Percentiles rank a stretch among this genome's conserved stretches.
Conservation (phyloP, 1,140 invertebrate genomes). For the Brachionus asplanchnoidis region DNA sequence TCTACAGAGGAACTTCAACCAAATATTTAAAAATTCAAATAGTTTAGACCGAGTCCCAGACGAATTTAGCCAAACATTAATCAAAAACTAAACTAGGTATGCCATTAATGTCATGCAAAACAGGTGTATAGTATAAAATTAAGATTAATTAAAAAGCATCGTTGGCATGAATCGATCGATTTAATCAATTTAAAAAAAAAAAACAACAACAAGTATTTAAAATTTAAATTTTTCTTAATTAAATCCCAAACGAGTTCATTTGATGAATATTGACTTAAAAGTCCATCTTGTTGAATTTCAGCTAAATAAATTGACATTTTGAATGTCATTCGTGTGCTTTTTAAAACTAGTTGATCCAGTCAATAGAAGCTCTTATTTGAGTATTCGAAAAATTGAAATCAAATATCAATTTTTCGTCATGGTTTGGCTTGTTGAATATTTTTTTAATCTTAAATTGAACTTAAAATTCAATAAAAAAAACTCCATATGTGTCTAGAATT, state of each 20-base stretch:
- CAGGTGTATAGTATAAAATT: neutral
- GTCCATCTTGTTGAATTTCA: neutral
- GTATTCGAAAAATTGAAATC: constrained; percentile 3
- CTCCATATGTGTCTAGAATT: neutral
- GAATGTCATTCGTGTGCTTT: neutral
- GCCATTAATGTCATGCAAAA: neutral
- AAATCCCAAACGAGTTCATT: neutral
- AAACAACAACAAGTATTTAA: neutral
- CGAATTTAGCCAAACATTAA: neutral
- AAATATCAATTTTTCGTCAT: constrained; percentile 3
- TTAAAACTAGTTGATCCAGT: neutral
- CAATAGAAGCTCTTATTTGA: neutral
- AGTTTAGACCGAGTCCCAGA: neutral
- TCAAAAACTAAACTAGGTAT: neutral
- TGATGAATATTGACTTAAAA: neutral
- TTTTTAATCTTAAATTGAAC: neutral
- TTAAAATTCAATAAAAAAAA: constrained; percentile 1
- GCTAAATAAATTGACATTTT: constrained; percentile 4
- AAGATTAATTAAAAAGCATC: neutral
- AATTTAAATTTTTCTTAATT: neutral
- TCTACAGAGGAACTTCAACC: neutral
- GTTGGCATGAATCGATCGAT: neutral
- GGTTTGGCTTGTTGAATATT: neutral
- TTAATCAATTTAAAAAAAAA: neutral
- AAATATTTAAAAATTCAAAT: neutral